These are phyloP conservation scores for Pristionchus mayeri DNA, from an alignment of 2,888 invertebrate genomes.

Conservation along the genomic window DNA sequence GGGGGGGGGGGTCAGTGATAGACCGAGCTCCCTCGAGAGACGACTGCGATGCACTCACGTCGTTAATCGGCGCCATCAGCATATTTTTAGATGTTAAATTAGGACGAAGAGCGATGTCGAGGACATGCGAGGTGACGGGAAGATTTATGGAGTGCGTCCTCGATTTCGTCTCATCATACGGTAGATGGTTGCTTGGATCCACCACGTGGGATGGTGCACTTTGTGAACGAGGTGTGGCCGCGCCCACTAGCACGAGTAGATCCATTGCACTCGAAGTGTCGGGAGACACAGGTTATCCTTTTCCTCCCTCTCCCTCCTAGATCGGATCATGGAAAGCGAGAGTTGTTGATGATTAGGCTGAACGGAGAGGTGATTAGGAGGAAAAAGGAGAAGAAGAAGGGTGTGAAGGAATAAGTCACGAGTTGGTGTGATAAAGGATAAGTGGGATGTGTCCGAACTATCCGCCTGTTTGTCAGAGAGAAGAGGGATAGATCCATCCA, in stretches of 20 bases:
- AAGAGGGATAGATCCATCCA: constrained; percentile 10
- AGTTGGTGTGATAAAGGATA: neutral
- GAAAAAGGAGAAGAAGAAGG: neutral
- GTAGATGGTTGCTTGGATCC: neutral
- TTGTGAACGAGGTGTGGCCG: neutral
- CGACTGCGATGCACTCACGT: neutral
- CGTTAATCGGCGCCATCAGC: neutral
- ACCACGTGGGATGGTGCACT: constrained; percentile 2
- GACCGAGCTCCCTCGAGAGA: neutral
- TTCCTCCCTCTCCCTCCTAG: neutral
- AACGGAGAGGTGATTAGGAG: neutral
- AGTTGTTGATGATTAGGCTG: constrained; percentile 38
- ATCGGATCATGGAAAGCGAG: neutral
- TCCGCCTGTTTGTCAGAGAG: neutral
- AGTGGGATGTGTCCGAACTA: neutral
- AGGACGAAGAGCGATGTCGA: neutral
- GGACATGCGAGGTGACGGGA: neutral
- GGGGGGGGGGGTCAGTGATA: neutral
- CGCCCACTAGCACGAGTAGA: neutral
- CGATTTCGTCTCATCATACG: neutral
- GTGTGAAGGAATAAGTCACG: constrained; percentile 20
- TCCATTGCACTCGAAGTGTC: neutral
- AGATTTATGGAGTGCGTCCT: neutral
- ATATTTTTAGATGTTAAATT: constrained; percentile 21
- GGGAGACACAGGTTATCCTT: neutral